Evolutionary conservation across 1,140 invertebrate genomes (phyloP).

Genomic region (Oncopeltus fasciatus): DNA sequence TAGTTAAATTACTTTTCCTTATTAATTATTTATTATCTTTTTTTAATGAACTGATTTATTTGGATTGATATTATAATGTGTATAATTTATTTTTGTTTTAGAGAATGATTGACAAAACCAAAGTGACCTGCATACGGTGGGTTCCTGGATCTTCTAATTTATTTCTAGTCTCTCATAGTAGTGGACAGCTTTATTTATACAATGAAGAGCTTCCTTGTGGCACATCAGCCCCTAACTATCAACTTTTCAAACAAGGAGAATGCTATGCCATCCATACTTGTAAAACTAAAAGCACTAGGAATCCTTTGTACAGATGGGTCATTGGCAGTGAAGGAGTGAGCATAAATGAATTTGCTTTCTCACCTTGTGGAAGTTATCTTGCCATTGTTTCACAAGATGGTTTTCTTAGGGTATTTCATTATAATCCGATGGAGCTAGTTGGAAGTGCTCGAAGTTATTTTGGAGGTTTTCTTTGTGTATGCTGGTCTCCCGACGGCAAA

Average conservation of each 20-base stretch:
- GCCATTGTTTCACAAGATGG: conserved; percentile 93
- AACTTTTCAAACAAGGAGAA: conserved; percentile 88
- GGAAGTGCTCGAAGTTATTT: conserved; percentile 89
- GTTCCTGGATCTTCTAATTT: conserved; percentile 82
- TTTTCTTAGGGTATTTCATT: conserved; percentile 90
- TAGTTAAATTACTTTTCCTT: too few species aligned
- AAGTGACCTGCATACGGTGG: conserved; percentile 98
- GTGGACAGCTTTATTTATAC: conserved; percentile 95
- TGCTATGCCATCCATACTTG: conserved; percentile 88
- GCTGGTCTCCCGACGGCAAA: conserved; percentile 93
- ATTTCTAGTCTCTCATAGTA: conserved; percentile 87
- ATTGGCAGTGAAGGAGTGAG: conserved; percentile 70
- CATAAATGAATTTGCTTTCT: conserved; percentile 96
- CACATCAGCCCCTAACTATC: conserved; percentile 70
- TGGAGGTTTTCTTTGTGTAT: conserved; percentile 87
- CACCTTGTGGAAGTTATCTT: conserved; percentile 80
- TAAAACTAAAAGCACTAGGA: conserved; percentile 89
- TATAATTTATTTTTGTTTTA: conserved; percentile 41
- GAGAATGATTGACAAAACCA: conserved; percentile 93
- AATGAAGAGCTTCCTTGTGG: conserved; percentile 89
- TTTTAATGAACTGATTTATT: too few species aligned
- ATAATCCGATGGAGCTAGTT: conserved; percentile 89
- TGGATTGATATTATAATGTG: too few species aligned
- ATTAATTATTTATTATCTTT: too few species aligned
- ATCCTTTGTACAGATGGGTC: conserved; percentile 80